Percentiles rank a stretch among this genome's conserved stretches.
phyloP scores from a whole-genome alignment of 2,888 invertebrate species.

The Melinaea menophilus region DNA sequence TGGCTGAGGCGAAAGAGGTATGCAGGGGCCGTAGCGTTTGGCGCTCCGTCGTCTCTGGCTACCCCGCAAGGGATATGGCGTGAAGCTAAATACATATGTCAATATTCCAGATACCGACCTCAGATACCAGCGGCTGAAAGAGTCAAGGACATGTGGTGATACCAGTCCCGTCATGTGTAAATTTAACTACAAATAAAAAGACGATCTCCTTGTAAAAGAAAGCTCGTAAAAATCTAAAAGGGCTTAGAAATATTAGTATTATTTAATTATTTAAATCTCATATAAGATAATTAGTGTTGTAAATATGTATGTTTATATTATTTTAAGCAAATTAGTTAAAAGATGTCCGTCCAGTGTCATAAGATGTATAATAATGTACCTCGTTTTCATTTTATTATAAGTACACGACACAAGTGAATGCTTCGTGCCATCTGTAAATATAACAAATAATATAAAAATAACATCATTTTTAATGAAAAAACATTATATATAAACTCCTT shows the following conservation, averaged over 20 bases:
- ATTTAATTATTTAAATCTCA: conserved; percentile 22
- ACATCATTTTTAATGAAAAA: conserved; percentile 11
- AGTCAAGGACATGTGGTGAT: conserved; percentile 79
- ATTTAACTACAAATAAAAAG: conserved; percentile 3
- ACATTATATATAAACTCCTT: neutral
- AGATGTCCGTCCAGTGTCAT: conserved; percentile 65
- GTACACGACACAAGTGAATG: conserved; percentile 60
- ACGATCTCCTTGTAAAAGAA: conserved; percentile 18
- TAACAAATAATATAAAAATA: conserved; percentile 21
- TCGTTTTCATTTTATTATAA: conserved; percentile 23
- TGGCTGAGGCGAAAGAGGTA: no score
- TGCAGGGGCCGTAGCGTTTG: no score
- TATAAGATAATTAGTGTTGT: conserved; percentile 41
- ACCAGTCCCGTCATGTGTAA: neutral
- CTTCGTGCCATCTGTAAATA: conserved; percentile 64
- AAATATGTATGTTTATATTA: conserved; percentile 63
- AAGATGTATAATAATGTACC: conserved; percentile 35
- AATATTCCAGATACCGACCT: conserved; percentile 62
- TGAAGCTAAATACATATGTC: conserved; percentile 4
- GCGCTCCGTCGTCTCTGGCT: no score
- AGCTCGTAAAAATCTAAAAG: conserved; percentile 3
- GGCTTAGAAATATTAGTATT: conserved; percentile 28
- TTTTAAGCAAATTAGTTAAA: conserved; percentile 38
- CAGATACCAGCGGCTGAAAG: conserved; percentile 71
- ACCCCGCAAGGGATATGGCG: no score